phyloP scores from a whole-genome alignment of 2,888 invertebrate genomes.

The Theodoxus fluviatilis region DNA sequence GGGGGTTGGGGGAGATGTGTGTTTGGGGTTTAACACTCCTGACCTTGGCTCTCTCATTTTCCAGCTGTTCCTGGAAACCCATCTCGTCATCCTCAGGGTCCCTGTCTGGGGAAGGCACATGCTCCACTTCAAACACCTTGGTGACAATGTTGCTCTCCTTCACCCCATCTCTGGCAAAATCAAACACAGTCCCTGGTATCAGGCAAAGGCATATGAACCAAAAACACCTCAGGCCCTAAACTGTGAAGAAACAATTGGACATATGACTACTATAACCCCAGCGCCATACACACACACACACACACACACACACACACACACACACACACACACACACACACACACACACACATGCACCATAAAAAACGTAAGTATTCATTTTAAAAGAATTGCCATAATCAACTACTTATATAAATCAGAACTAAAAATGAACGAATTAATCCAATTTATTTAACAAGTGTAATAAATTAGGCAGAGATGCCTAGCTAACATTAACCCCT shows the following conservation, averaged over 20 bases:
- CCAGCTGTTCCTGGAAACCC: conserved; percentile 57
- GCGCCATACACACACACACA: neutral
- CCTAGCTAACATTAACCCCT: no score
- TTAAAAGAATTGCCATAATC: no score
- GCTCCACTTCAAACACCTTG: conserved; percentile 65
- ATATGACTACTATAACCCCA: neutral
- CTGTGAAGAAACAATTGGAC: neutral
- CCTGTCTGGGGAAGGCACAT: conserved; percentile 42
- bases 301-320: conserved; percentile 6
- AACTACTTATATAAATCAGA: no score
- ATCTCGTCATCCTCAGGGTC: conserved; percentile 56
- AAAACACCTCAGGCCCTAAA: neutral
- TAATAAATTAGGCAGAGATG: no score
- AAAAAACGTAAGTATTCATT: no score
- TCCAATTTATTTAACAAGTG: no score
- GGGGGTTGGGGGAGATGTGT: no score
- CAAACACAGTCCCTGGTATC: neutral
- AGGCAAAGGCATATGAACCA: neutral
- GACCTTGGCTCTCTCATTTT: conserved; percentile 49
- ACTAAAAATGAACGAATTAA: no score
- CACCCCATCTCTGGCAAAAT: conserved; percentile 58
- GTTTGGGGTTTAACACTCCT: neutral
- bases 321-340: neutral
- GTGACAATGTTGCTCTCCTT: conserved; percentile 63
- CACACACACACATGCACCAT: no score